phyloP scores from a whole-genome alignment of 35 echinoderm and acorn worm species.

The Apostichopus parvimensis region DNA sequence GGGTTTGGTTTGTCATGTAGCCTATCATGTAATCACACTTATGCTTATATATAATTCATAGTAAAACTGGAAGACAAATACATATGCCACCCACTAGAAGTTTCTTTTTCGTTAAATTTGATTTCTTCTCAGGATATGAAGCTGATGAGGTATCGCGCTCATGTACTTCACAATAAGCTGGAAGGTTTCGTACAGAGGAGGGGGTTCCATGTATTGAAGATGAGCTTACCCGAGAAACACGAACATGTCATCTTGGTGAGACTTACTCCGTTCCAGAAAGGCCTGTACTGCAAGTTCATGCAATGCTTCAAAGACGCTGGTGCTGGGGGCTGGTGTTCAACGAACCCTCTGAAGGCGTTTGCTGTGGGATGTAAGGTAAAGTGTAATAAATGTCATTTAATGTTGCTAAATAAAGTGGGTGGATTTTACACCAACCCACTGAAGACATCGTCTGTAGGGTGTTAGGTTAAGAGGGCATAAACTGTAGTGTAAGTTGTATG shows the following conservation, averaged over 20 bases:
- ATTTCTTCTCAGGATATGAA: conserved; percentile 65
- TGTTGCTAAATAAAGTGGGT: background rate
- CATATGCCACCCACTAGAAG: background rate
- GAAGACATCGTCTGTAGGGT: background rate
- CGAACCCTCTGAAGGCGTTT: conserved; percentile 97
- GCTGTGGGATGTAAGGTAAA: conserved; percentile 96
- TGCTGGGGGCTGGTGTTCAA: conserved; percentile 86
- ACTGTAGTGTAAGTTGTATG: no score
- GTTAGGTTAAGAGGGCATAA: background rate
- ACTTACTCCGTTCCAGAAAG: conserved; percentile 88
- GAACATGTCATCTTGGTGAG: conserved; percentile 89
- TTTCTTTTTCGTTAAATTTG: background rate
- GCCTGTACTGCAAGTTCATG: conserved; percentile 93
- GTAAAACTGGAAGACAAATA: no score
- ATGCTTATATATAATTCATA: no score
- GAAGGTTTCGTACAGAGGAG: conserved; percentile 93
- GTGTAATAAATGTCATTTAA: background rate
- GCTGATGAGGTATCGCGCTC: conserved; percentile 88
- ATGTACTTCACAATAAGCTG: conserved; percentile 83
- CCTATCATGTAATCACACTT: no score
- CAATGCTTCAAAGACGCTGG: conserved; percentile 94
- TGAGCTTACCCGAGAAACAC: conserved; percentile 76
- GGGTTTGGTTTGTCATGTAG: no score
- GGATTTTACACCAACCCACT: background rate
- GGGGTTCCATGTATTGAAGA: conserved; percentile 72